Evolutionary conservation across 2,797 vertebrate species (phyloP).

Genomic region (Anisognathus igniventris): DNA sequence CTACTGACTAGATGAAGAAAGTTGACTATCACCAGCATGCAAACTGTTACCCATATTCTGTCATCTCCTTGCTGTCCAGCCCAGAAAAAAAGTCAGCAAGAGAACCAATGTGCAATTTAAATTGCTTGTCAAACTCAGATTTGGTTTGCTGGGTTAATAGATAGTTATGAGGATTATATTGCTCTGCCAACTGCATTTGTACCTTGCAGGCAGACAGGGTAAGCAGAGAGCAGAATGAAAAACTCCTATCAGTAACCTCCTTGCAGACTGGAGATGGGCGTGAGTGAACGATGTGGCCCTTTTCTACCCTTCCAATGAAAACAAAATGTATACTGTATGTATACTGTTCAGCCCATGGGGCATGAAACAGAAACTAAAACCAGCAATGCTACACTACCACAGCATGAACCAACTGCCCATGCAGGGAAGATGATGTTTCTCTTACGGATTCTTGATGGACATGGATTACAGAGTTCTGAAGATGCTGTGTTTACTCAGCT

Average conservation of each 20-base stretch:
- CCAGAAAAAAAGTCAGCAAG: background rate
- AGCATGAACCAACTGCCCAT: background rate
- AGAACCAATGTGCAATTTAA: background rate
- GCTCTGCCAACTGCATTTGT: background rate
- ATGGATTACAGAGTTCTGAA: background rate
- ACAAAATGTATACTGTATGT: background rate
- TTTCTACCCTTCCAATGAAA: background rate
- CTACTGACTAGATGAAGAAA: background rate
- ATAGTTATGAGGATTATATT: background rate
- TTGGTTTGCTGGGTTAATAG: background rate
- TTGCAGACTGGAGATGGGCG: background rate
- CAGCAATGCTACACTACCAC: background rate
- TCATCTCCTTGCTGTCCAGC: background rate
- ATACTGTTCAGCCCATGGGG: background rate
- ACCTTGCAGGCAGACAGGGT: background rate
- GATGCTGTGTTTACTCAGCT: conserved; percentile 22
- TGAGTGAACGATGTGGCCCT: background rate
- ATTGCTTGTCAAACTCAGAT: background rate
- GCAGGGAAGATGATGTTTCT: background rate
- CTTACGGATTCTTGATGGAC: background rate
- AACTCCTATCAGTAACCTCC: background rate
- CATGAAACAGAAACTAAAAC: conserved; percentile 8
- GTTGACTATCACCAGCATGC: background rate
- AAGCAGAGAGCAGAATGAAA: background rate
- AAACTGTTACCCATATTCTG: background rate